A percentile compares a stretch with the other conserved stretches of the same genome.
Evolutionary conservation across 2,888 invertebrate species (phyloP).

Genomic region (Eurytoma californica): DNA sequence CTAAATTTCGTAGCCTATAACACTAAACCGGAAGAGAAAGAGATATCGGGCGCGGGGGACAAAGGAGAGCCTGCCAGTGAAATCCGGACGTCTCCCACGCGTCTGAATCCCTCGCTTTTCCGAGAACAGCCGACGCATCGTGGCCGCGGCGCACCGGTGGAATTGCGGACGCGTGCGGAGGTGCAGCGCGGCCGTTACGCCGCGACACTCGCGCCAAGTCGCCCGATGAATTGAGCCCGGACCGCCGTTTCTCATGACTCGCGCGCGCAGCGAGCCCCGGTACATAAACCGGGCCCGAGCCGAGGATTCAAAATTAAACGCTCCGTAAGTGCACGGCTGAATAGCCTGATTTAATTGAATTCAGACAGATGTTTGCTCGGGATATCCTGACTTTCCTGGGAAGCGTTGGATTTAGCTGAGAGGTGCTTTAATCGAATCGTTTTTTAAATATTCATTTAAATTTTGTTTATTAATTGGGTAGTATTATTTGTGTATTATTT

Average conservation of each 20-base stretch:
- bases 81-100: conserved; percentile 39
- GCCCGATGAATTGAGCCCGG: neutral
- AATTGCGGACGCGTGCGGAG: conserved; percentile 22
- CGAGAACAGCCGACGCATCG: conserved; percentile 20
- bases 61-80: conserved; percentile 13
- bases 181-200: neutral
- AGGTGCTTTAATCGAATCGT: too few species aligned
- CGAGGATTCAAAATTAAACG: conserved; percentile 33
- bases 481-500: too few species aligned
- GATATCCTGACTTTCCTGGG: neutral
- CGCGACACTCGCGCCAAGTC: neutral
- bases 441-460: too few species aligned
- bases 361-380: conserved; percentile 19
- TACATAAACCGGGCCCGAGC: neutral
- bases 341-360: conserved; percentile 32
- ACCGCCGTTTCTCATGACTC: conserved; percentile 20
- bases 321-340: conserved; percentile 18
- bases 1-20: neutral
- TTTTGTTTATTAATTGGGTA: too few species aligned
- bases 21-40: conserved; percentile 25
- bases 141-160: conserved; percentile 2
- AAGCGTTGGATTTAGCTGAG: neutral
- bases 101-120: conserved; percentile 37
- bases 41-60: neutral
- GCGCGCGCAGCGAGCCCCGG: neutral